Base-by-base conservation (phyloP, 2,113 vertebrate genomes). In the Neolamprologus falcicula region DNA sequence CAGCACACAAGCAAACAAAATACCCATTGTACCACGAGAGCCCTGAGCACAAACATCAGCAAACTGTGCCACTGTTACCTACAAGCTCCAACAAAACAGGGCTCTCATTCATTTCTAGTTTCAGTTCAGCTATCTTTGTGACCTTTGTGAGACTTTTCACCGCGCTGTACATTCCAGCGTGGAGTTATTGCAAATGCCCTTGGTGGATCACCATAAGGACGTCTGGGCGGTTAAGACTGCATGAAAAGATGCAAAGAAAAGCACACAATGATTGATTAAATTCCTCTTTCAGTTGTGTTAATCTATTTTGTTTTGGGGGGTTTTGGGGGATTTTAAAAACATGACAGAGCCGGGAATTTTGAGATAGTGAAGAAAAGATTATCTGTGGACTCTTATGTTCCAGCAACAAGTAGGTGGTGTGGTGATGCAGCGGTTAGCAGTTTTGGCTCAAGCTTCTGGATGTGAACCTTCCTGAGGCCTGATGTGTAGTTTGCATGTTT, bases 1-100 rank as follows among this genome's bases (percentile, higher is more conserved):
- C 37, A 16, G 45, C 84, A 57, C 85, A 68, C 47, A 86, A 83
- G 91, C 78, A 90, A 93, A 96, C 95, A 96, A 92, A 92, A 90
- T 89, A 37, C 1, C 54, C 94, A 90, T 96, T 95, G 95, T 95
- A 11, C 78, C 26, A 7, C 2, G 37, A 85, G 85, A 85, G 79
- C 84, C 80, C 26, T 1, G 53, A 73, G 82, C 61, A 89, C 81
- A 89, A 89, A 87, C 90, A 88, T 86, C 84, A 91, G 85, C 91
- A 84, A 90, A 86, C 90, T 86, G 90, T 85, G 85, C 90, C 82
- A 71, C 84, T 28, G 71, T 89, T 91, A 91, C 83, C 88, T 88
- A 85, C 83, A 50, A 90, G 86, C 86, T 42, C 42, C 33, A 37
- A 86, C 61, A 84, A 80, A 90, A 93, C 93, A 94, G 88, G 76